A percentile compares a stretch with the other conserved stretches of the same genome.
These are phyloP conservation scores for Apoderus coryli DNA, from an alignment of 2,888 invertebrate genomes.

Conservation along the genomic window DNA sequence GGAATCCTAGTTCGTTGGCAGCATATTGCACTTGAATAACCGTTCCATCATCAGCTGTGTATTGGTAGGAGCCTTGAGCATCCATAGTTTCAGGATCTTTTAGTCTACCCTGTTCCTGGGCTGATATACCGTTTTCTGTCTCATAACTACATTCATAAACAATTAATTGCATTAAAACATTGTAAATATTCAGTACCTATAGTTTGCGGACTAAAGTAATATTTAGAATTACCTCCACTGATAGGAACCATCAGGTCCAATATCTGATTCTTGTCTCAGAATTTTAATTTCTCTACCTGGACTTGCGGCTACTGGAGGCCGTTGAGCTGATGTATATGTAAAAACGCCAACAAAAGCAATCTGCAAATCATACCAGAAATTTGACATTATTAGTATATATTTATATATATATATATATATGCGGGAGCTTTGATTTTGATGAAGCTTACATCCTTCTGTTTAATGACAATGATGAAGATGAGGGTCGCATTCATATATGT, in stretches of 20 bases:
- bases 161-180: no score
- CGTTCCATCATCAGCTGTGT: conserved; percentile 46
- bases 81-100: conserved; percentile 36
- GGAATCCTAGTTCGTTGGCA: conserved; percentile 39
- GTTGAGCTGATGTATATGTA: conserved; percentile 19
- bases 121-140: conserved; percentile 37
- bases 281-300: conserved; percentile 21
- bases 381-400: no score
- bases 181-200: no score
- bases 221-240: conserved; percentile 3
- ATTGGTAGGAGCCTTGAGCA: conserved; percentile 39
- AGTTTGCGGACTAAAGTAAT: no score
- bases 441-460: no score
- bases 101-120: conserved; percentile 29
- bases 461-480: no score
- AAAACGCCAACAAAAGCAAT: conserved; percentile 20
- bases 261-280: conserved; percentile 27
- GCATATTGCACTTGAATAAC: conserved; percentile 29
- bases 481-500: no score
- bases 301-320: conserved; percentile 19
- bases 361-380: no score
- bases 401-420: no score
- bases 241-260: conserved; percentile 36
- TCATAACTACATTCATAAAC: conserved; percentile 23
- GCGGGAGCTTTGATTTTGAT: no score